A percentile compares a stretch with the other conserved stretches of the same genome.
Conservation (phyloP, 2,113 vertebrate genomes). For the Datnioides undecimradiatus region DNA sequence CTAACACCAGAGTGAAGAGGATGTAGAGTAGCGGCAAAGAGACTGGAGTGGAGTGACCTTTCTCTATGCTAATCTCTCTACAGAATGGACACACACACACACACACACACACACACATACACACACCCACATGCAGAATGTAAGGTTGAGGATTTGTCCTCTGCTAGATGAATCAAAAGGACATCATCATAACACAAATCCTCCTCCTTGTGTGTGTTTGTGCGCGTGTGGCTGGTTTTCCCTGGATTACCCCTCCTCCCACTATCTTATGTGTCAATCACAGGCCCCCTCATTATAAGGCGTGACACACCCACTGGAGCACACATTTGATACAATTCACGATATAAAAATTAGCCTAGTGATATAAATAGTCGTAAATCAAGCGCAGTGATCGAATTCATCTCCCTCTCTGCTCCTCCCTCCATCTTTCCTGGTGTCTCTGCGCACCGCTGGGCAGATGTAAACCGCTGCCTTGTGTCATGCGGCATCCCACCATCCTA, state of each 20-base stretch:
- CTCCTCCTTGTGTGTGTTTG: not conserved
- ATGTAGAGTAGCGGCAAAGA: conserved; percentile 51
- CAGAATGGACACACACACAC: conserved; percentile 25
- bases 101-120: conserved; percentile 25
- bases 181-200: conserved; percentile 59
- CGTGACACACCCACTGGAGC: conserved; percentile 74
- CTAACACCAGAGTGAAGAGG: conserved; percentile 69
- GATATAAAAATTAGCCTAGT: conserved; percentile 14
- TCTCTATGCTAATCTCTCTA: conserved; percentile 66
- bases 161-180: conserved; percentile 54
- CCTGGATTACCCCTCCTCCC: conserved; percentile 47
- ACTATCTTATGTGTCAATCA: conserved; percentile 55
- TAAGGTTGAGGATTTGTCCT: conserved; percentile 47
- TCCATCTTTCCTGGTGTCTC: conserved; percentile 33
- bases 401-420: conserved; percentile 4
- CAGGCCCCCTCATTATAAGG: conserved; percentile 34
- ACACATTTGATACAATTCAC: conserved; percentile 20
- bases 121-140: conserved; percentile 5
- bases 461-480: conserved; percentile 60
- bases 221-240: not conserved
- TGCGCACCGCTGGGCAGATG: conserved; percentile 65
- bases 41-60: conserved; percentile 74
- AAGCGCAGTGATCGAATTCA: not conserved
- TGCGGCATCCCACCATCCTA: conserved; percentile 65
- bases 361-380: conserved; percentile 38